These are phyloP conservation scores for Charanyca ferruginea DNA, from an alignment of 2,888 invertebrate species.

Conservation along the genomic window DNA sequence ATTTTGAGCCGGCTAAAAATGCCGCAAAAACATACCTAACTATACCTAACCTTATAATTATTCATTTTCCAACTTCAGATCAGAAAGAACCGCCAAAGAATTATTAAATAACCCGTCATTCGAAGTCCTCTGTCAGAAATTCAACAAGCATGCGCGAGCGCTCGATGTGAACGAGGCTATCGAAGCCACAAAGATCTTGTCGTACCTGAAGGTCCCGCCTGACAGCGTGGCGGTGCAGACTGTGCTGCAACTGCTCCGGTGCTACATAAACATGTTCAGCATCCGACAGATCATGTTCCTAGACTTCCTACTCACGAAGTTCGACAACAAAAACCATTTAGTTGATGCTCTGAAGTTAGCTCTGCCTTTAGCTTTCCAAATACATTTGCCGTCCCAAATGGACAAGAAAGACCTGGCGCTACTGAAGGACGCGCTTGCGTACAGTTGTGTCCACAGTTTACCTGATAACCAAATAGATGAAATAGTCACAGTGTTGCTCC, in stretches of 20 bases:
- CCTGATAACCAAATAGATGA: conserved; percentile 89
- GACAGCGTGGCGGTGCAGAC: conserved; percentile 92
- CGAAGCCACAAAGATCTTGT: conserved; percentile 91
- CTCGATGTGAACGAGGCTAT: conserved; percentile 90
- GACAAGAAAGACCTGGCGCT: conserved; percentile 88
- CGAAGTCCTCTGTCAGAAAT: conserved; percentile 89
- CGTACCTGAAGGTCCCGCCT: conserved; percentile 90
- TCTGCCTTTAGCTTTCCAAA: conserved; percentile 93
- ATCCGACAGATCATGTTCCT: conserved; percentile 92
- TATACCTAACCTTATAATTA: not conserved
- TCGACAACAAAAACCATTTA: conserved; percentile 89
- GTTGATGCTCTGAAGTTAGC: conserved; percentile 92
- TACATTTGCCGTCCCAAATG: conserved; percentile 91
- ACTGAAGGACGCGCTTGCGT: conserved; percentile 90
- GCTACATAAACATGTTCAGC: conserved; percentile 91
- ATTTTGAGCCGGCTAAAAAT: not conserved
- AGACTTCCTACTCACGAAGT: conserved; percentile 90
- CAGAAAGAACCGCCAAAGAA: conserved; percentile 77
- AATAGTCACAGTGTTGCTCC: conserved; percentile 87
- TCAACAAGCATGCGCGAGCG: conserved; percentile 89
- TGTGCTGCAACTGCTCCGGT: conserved; percentile 92
- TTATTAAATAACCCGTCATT: conserved; percentile 91
- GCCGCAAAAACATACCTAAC: not conserved
- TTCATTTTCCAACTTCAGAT: conserved; percentile 59
- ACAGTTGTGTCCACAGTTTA: conserved; percentile 86